These are phyloP conservation scores for Gouania willdenowi DNA, from an alignment of 2,797 vertebrate species.

Conservation along the genomic window DNA sequence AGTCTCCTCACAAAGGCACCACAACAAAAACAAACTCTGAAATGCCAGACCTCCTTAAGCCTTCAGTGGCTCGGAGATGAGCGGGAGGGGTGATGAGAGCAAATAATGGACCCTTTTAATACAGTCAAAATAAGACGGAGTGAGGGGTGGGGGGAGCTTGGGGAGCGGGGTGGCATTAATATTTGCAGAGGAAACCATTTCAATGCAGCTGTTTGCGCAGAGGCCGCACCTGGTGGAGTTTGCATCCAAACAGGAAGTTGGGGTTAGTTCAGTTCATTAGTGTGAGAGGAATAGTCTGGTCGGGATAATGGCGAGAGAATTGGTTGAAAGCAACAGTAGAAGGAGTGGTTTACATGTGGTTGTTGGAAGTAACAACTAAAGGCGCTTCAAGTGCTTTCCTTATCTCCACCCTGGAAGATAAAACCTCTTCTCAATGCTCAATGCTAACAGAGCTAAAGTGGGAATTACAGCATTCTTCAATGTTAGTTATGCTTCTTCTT, in stretches of 20 bases:
- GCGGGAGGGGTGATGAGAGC: neutral
- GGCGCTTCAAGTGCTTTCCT: neutral
- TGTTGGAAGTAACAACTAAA: constrained; percentile 15
- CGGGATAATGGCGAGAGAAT: constrained; percentile 14
- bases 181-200: constrained; percentile 48
- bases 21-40: constrained; percentile 59
- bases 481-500: constrained; percentile 2
- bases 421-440: constrained; percentile 4
- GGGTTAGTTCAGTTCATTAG: constrained; percentile 48
- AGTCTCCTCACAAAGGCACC: constrained; percentile 49
- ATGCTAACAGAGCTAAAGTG: neutral
- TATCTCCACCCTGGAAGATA: constrained; percentile 1
- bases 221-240: constrained; percentile 57
- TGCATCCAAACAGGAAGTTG: constrained; percentile 42
- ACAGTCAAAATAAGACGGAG: constrained; percentile 51
- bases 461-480: constrained; percentile 5
- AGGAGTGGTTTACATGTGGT: constrained; percentile 2
- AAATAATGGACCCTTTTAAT: constrained; percentile 61
- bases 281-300: constrained; percentile 17
- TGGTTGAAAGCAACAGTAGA: constrained; percentile 6
- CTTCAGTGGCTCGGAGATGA: constrained; percentile 37
- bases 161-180: constrained; percentile 27
- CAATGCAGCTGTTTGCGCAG: constrained; percentile 64
- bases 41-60: constrained; percentile 37
- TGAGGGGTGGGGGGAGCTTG: too few species aligned